A percentile compares a stretch with the other conserved stretches of the same genome.
Evolutionary conservation across 2,888 invertebrate genomes (phyloP).

Genomic region (Phorcus lineatus): DNA sequence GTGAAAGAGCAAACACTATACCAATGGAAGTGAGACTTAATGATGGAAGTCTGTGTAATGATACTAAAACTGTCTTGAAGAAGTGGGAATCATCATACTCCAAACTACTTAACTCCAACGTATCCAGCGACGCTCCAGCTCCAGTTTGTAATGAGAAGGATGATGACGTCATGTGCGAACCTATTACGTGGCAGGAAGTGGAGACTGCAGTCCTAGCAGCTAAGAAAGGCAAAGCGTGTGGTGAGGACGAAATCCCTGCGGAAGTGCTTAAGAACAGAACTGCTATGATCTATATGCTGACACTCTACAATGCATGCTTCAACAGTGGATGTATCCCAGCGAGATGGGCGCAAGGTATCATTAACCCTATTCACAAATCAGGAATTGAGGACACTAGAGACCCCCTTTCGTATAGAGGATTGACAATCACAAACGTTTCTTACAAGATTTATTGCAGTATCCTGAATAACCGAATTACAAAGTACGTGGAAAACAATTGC

Average conservation of each 20-base stretch:
- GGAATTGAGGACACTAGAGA: too few species aligned
- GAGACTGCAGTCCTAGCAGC: background rate
- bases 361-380: too few species aligned
- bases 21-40: background rate
- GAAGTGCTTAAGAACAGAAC: background rate
- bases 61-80: background rate
- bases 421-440: too few species aligned
- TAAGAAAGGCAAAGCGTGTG: background rate
- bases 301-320: too few species aligned
- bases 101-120: background rate
- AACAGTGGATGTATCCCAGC: too few species aligned
- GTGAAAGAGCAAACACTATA: background rate
- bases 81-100: background rate
- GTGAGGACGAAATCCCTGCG: background rate
- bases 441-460: too few species aligned
- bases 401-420: too few species aligned
- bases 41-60: background rate
- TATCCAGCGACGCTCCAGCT: background rate
- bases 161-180: too few species aligned
- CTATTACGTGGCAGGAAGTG: background rate
- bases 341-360: too few species aligned
- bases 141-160: background rate
- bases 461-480: too few species aligned
- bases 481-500: too few species aligned
- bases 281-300: background rate